Evolutionary conservation across 2,113 vertebrate genomes (phyloP).

Genomic region (Ibidorhyncha struthersii): DNA sequence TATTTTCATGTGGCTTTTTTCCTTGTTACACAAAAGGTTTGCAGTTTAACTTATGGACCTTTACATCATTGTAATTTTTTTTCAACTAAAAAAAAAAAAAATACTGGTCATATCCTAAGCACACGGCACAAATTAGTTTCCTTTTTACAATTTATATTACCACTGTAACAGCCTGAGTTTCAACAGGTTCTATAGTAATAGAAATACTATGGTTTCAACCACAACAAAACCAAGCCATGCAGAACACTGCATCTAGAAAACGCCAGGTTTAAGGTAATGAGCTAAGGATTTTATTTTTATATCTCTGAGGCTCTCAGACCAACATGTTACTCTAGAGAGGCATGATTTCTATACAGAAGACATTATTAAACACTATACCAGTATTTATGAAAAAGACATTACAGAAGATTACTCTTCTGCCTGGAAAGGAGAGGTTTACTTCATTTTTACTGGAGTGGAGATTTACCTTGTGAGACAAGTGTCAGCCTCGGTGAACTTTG

Average conservation of each 20-base stretch:
- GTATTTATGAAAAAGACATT: background rate
- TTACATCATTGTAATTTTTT: background rate
- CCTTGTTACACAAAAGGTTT: background rate
- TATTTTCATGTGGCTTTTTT: constrained; percentile 6
- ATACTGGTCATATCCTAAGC: background rate
- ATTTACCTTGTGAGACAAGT: background rate
- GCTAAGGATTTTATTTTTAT: constrained; percentile 17
- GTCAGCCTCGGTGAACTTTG: background rate
- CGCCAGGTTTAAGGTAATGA: constrained; percentile 17
- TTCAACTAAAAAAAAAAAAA: background rate
- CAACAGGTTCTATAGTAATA: constrained; percentile 18
- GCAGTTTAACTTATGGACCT: background rate
- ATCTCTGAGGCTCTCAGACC: background rate
- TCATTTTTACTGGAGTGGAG: background rate
- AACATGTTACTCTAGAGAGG: background rate
- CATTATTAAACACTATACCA: background rate
- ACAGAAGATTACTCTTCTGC: background rate
- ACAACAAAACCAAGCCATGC: constrained; percentile 9
- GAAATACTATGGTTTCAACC: background rate
- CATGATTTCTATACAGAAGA: background rate
- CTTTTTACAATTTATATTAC: constrained; percentile 5
- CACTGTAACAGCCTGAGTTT: background rate
- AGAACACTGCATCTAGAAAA: constrained; percentile 9
- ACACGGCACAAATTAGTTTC: constrained; percentile 3
- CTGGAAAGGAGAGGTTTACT: background rate